Base-by-base conservation (phyloP, 2,797 vertebrate species). In the Brachymystax lenok region DNA sequence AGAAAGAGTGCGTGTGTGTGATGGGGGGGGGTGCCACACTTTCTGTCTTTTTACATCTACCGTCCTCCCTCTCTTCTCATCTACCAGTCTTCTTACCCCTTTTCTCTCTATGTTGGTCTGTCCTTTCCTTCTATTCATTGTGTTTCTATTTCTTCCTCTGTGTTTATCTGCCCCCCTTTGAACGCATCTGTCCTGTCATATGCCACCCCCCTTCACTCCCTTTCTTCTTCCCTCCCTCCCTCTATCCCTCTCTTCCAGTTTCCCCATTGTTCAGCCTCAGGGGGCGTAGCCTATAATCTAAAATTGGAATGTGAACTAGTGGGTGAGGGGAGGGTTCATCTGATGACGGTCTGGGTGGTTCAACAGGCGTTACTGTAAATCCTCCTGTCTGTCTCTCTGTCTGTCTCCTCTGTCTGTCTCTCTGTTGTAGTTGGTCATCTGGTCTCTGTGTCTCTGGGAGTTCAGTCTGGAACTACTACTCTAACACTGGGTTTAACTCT, bases 291-390 rank as follows among this genome's bases (percentile, higher is more conserved):
- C 56, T 59, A 16, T 66, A 17, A 66, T 14, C 24, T 66, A 14
- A 14, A 66, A 28, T 27, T 66, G 27, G 24, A 27, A 2, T 66
- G 27, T 66, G 63, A 21, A 66, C 30, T 30, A 66, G 24, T 12
- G 8, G 63, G 30, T 66, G 63, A 66, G 63, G 14, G 56, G 21
- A 64, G 21, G 12, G 12, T 28, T 89, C 88, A 91, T 89, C 86
- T 87, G 77, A 87, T 86, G 74, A 87, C 86, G 85, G 80, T 86
- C 87, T 88, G 78, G 61, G 61, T 82, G 78, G 77, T 83, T 84
- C 76, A 88, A 85, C 71, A 5, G 73, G 72, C 50, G 61, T 73
- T 24, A 8, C 77, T n/a, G 35, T 80, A 80, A 89, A 51, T 72
- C 75, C 40, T 46, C 40, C 40, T 12, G 54, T 59, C 19, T 2